A percentile compares a stretch with the other conserved stretches of the same genome.
phyloP scores from a whole-genome alignment of 2,113 vertebrate genomes.

The Chloropsis cyanopogon region DNA sequence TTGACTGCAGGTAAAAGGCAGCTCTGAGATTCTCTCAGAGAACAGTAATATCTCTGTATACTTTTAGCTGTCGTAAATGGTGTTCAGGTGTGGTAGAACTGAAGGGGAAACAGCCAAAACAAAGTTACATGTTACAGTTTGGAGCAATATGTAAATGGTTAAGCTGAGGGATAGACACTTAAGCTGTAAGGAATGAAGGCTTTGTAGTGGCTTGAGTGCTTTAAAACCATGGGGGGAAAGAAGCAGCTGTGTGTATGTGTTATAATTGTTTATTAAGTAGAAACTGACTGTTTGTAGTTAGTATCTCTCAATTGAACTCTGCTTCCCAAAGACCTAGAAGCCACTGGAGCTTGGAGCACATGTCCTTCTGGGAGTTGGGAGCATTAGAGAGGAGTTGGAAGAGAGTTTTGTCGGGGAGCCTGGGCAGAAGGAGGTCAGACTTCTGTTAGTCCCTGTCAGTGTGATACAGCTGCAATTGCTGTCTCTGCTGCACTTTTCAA shows the following conservation, averaged over 20 bases:
- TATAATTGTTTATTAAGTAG: neutral
- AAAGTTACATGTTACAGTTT: neutral
- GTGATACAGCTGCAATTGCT: neutral
- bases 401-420: neutral
- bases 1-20: slow-evolving; percentile 15
- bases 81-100: neutral
- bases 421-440: neutral
- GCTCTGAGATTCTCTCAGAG: neutral
- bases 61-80: neutral
- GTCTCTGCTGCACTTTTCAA: neutral
- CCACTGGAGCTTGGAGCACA: neutral
- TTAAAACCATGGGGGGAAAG: neutral
- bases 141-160: neutral
- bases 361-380: neutral
- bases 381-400: neutral
- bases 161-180: neutral
- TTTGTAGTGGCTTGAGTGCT: neutral
- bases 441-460: neutral
- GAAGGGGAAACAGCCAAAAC: neutral
- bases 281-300: neutral
- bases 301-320: neutral
- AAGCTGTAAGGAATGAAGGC: neutral
- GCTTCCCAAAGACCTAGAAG: neutral
- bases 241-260: neutral
- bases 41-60: neutral